Conservation (phyloP, 2,888 invertebrate genomes). For the Oscheius sp. region DNA sequence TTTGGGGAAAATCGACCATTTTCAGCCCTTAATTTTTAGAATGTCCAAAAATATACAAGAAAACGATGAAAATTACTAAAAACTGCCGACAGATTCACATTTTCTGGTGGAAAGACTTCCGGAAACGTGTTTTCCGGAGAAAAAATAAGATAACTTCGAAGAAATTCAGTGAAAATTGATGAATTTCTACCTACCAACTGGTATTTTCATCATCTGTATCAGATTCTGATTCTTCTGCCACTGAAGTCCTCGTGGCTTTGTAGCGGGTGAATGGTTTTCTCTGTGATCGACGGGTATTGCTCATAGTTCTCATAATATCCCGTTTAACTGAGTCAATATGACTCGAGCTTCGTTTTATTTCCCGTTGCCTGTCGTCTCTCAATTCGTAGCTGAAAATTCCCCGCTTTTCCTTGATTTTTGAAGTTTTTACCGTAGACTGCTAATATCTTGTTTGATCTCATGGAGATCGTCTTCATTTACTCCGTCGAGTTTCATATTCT, state of each 20-base stretch:
- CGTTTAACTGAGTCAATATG: slow-evolving; percentile 76
- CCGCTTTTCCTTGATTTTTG: neutral
- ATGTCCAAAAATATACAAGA: too few relatives aligned
- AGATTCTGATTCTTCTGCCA: slow-evolving; percentile 52
- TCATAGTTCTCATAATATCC: slow-evolving; percentile 75
- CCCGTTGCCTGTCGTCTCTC: slow-evolving; percentile 76
- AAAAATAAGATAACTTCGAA: too few relatives aligned
- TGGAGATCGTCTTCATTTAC: slow-evolving; percentile 78
- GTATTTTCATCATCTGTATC: slow-evolving; percentile 13
- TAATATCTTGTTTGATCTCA: slow-evolving; percentile 78
- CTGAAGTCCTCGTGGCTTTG: slow-evolving; percentile 49
- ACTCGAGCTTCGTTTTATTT: slow-evolving; percentile 75
- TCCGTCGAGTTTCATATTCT: slow-evolving; percentile 77
- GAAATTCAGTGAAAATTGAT: too few relatives aligned
- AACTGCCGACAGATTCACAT: too few relatives aligned
- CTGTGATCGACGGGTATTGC: slow-evolving; percentile 42
- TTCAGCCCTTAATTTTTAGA: too few relatives aligned
- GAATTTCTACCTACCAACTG: slow-evolving; percentile 4
- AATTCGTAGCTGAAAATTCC: slow-evolving; percentile 75
- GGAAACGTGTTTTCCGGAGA: too few relatives aligned
- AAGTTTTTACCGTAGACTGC: slow-evolving; percentile 75
- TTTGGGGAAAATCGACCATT: too few relatives aligned
- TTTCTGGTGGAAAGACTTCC: too few relatives aligned
- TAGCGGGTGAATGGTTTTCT: slow-evolving; percentile 22
- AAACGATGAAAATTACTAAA: too few relatives aligned